Evolutionary conservation across 2,888 invertebrate genomes (phyloP).

Genomic region (Orthosia gracilis): DNA sequence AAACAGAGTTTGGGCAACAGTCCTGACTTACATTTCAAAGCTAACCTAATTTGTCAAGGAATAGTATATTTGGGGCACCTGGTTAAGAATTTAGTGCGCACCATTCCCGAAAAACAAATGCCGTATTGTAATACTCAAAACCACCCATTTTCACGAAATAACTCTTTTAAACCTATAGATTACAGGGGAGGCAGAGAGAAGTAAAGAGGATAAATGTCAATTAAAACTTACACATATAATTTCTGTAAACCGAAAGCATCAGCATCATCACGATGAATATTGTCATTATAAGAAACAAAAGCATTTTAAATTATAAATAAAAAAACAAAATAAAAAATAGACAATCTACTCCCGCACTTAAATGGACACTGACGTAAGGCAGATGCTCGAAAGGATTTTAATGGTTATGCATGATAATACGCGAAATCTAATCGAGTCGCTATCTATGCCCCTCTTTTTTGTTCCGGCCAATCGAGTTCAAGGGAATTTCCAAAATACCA

Average conservation of each 20-base stretch:
- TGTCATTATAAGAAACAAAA: slow-evolving; percentile 25
- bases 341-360: background rate
- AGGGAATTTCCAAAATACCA: background rate
- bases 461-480: slow-evolving; percentile 11
- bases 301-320: slow-evolving; percentile 15
- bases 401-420: slow-evolving; percentile 31
- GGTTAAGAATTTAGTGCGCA: too few relatives aligned
- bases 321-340: background rate
- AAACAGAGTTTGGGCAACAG: too few relatives aligned
- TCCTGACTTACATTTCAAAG: too few relatives aligned
- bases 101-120: too few relatives aligned
- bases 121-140: too few relatives aligned
- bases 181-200: background rate
- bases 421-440: slow-evolving; percentile 37
- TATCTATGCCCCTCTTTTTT: slow-evolving; percentile 31
- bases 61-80: too few relatives aligned
- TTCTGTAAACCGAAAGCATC: slow-evolving; percentile 29
- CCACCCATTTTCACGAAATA: too few relatives aligned
- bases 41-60: too few relatives aligned
- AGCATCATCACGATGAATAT: slow-evolving; percentile 33
- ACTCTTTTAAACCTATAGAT: too few relatives aligned
- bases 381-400: slow-evolving; percentile 5
- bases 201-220: background rate
- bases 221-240: slow-evolving; percentile 46
- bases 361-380: slow-evolving; percentile 10